Evolutionary conservation across 1,140 invertebrate genomes (phyloP), one percentile per base, ranked within the genome.

Genomic region (Achatina immaculata): DNA sequence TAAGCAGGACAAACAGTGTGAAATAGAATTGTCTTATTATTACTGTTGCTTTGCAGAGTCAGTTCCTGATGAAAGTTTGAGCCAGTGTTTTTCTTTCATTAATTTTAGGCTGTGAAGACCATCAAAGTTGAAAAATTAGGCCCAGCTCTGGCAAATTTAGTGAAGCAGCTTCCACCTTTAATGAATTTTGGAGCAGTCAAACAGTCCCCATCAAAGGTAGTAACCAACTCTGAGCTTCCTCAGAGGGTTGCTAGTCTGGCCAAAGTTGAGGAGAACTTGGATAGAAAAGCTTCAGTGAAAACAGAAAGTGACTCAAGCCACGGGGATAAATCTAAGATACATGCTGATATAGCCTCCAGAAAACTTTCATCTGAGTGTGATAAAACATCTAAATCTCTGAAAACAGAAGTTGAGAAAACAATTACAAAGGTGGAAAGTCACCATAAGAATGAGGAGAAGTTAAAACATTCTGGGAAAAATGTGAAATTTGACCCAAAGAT

Each of bases 91-190:
- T n/a, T n/a, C n/a, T n/a, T n/a, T n/a, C n/a, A n/a, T n/a, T n/a
- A n/a, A n/a, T n/a, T n/a, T 6, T 48, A 76, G 74, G 58, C 28
- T 9, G 2, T n/a, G 31, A 76, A 76, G 38, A 14, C 34, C 7
- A 76, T 34, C 4, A 16, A 76, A 34, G 34, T 76, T 4, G 34
- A 36, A 14, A 76, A 76, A 34, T n/a, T 76, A n/a, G 51, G 9
- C 38, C 40, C 71, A 73, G 40, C 43, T n/a, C n/a, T 58, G 55
- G 55, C n/a, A 9, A 58, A 58, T 24, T 31, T 58, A 19, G 73
- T 51, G 14, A 76, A 76, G 34, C 31, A 19, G n/a, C 24, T 43
- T 19, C 76, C 76, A 40, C 38, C 40, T 28, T 6, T 24, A 42
- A n/a, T n/a, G n/a, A 58, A 66, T 42, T 9, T 9, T 4, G 58